Percentiles rank a stretch among this genome's conserved stretches.
phyloP scores from a whole-genome alignment of 2,797 vertebrate genomes.

The Brachyrhaphis roseni region DNA sequence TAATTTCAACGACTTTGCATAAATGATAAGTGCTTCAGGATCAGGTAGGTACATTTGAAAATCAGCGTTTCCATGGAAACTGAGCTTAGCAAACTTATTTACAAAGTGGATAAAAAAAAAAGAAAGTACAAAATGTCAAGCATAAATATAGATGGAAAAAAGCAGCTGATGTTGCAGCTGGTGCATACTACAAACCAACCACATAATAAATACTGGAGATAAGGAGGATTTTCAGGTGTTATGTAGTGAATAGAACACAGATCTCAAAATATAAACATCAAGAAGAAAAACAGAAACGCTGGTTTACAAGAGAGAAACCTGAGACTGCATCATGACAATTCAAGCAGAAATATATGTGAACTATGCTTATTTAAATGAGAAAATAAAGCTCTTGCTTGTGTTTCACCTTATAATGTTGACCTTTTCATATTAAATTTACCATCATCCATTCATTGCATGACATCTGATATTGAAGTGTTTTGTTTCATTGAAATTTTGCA shows the following conservation, averaged over 20 bases:
- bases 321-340: neutral
- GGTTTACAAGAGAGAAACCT: too few species aligned
- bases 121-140: conserved; percentile 5
- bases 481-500: neutral
- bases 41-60: neutral
- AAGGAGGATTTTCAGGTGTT: too few species aligned
- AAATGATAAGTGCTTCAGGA: neutral
- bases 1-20: neutral
- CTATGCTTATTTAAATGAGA: neutral
- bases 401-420: neutral
- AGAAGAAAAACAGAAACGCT: too few species aligned
- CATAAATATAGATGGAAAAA: neutral
- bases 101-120: neutral
- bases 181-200: too few species aligned
- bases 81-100: neutral
- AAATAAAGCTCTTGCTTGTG: neutral
- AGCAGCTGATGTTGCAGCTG: neutral
- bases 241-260: too few species aligned
- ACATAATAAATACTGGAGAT: too few species aligned
- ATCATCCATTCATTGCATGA: neutral
- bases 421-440: neutral
- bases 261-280: too few species aligned
- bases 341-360: too few species aligned
- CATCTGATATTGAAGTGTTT: neutral
- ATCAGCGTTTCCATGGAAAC: conserved; percentile 3